A percentile compares a stretch with the other conserved stretches of the same genome.
Conservation (phyloP, 2,113 vertebrate species). For the Microcebus murinus region DNA sequence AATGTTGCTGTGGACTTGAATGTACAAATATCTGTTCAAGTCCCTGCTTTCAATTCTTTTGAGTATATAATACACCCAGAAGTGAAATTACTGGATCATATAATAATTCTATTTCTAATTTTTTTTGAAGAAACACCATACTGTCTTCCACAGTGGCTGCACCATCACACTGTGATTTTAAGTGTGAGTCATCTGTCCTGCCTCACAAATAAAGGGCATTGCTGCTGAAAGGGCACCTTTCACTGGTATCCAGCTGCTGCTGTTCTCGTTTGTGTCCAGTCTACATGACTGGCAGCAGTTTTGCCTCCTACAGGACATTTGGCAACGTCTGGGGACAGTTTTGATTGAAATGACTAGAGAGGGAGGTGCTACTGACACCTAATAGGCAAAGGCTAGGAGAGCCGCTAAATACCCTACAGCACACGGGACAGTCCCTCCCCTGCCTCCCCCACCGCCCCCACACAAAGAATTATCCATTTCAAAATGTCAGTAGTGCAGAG, state of each 20-base stretch:
- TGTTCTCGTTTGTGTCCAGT: neutral
- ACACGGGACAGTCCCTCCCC: accelerated
- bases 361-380: neutral
- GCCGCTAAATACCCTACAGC: neutral
- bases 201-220: neutral
- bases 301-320: neutral
- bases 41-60: neutral
- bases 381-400: neutral
- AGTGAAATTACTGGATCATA: neutral
- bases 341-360: neutral
- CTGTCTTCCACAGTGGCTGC: neutral
- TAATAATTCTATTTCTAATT: neutral
- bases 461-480: neutral
- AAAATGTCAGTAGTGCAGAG: neutral
- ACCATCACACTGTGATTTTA: neutral
- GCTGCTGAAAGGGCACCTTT: neutral
- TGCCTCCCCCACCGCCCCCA: neutral
- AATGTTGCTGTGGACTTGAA: neutral
- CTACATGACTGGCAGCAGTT: accelerated
- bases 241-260: accelerated
- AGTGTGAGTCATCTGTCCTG: neutral
- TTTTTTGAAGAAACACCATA: neutral
- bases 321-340: neutral
- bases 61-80: neutral
- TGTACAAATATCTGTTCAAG: neutral